Evolutionary conservation across 1,140 invertebrate genomes (phyloP).

Genomic region (Dendroctonus ponderosae): DNA sequence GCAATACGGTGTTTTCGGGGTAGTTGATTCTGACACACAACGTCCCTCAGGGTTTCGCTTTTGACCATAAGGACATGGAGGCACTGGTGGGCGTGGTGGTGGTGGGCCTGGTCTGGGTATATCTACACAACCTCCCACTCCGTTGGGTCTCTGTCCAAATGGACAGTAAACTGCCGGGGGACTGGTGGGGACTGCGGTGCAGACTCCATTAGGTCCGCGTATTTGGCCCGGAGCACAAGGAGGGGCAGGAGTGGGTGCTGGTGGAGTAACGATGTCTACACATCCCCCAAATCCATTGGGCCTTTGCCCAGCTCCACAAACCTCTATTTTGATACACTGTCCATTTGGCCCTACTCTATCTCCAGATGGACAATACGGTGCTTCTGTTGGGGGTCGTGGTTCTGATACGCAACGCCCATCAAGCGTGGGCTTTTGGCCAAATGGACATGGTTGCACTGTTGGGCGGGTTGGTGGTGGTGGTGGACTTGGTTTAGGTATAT

Average conservation of each 20-base stretch:
- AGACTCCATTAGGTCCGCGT: conserved; percentile 30
- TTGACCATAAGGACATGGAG: no score
- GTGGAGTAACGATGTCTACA: background rate
- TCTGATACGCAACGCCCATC: conserved; percentile 7
- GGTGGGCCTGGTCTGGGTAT: conserved; percentile 9
- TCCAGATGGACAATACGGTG: conserved; percentile 15
- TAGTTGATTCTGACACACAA: no score
- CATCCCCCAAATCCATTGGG: conserved; percentile 17
- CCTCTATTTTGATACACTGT: conserved; percentile 10
- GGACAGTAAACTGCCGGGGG: no score
- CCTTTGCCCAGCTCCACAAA: conserved; percentile 9
- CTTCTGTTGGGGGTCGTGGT: background rate
- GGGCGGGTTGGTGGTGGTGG: background rate
- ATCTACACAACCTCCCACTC: conserved; percentile 10
- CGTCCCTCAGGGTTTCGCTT: no score
- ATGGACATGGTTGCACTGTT: conserved; percentile 7
- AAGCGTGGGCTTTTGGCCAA: background rate
- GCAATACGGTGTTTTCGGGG: background rate
- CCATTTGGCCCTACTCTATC: conserved; percentile 16
- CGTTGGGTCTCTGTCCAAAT: conserved; percentile 9
- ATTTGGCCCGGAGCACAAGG: conserved; percentile 32
- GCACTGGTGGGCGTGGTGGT: conserved; percentile 3
- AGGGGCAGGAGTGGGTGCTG: background rate
- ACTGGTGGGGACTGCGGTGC: conserved; percentile 27
- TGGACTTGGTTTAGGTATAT: background rate